These are phyloP conservation scores for Drosophila biarmipes DNA, from an alignment of 1,140 invertebrate genomes.

Conservation along the genomic window DNA sequence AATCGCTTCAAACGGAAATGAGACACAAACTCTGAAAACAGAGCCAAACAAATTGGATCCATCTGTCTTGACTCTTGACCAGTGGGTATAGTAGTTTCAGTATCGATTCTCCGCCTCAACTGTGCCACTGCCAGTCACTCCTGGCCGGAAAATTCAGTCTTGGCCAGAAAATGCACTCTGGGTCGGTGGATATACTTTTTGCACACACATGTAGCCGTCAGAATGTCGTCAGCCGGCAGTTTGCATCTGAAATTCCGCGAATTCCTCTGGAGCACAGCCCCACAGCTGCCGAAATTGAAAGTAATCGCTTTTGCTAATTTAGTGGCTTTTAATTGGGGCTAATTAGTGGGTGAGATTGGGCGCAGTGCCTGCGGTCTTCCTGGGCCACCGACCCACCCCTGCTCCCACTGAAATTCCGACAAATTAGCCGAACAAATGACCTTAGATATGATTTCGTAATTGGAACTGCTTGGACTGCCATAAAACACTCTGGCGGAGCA, in stretches of 20 bases:
- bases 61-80: constrained; percentile 40
- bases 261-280: constrained; percentile 15
- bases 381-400: neutral
- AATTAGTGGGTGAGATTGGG: constrained; percentile 28
- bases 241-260: constrained; percentile 49
- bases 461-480: constrained; percentile 51
- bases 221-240: constrained; percentile 48
- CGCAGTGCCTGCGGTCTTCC: constrained; percentile 44
- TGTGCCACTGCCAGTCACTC: constrained; percentile 13
- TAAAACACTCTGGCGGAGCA: constrained; percentile 17
- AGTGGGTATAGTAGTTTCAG: neutral
- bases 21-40: constrained; percentile 10
- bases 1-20: constrained; percentile 3
- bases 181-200: neutral
- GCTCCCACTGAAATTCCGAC: constrained; percentile 15
- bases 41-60: constrained; percentile 36
- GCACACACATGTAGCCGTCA: constrained; percentile 64
- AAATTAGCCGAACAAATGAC: constrained; percentile 80
- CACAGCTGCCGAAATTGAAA: constrained; percentile 21
- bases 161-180: constrained; percentile 12
- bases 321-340: constrained; percentile 38
- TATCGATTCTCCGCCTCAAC: constrained; percentile 3
- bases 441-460: constrained; percentile 82
- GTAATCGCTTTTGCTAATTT: constrained; percentile 39
- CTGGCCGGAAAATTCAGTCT: neutral